Evolutionary conservation across 2,113 vertebrate genomes (phyloP), one percentile per base, ranked within the genome.

Genomic region (Chaetodon trifascialis): DNA sequence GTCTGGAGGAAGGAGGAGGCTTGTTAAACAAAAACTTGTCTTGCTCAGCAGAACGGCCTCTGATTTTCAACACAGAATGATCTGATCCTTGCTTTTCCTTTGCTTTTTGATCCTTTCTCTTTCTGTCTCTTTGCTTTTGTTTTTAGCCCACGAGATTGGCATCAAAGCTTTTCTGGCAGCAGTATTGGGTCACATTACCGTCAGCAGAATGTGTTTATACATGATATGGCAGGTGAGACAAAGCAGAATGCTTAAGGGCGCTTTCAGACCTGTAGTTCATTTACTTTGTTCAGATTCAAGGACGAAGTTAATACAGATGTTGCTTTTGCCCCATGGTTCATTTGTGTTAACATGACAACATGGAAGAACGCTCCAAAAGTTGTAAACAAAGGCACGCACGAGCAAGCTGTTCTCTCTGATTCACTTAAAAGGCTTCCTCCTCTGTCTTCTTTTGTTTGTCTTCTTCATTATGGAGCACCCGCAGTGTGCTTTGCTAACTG

Each of bases 1-100:
- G 58, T 75, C 73, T 76, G 75, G 3, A 79, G 73, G 62, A 73
- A 77, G 72, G 69, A 79, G 78, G 60, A 56, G 0, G 14, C 76
- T 71, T 81, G 67, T 80, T 67, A 78, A 87, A 76, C 47, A 72
- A 79, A 88, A 80, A 42, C 15, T 55, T 76, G 62, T 82, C 52
- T 82, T 10, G 4, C 38, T 86, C 69, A 71, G 76, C 86, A 89
- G 73, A 68, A 79, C 14, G 46, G 34, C 46, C 60, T 73, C 15
- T 76, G 73, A 44, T 34, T 79, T 80, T 78, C 14, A 47, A 9
- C 21, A 64, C 60, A 72, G 1, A 10, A 11, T 15, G 5, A 59
- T 23, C 14, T 64, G 46, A 36, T 46, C 55, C 10, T 72, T 58
- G 34, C 68, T 69, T 73, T 54, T 30, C 30, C 30, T 30, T 30